Evolutionary conservation across 2,888 invertebrate genomes (phyloP), one percentile per base, ranked within the genome.

Genomic region (Ctenicera cuprea): DNA sequence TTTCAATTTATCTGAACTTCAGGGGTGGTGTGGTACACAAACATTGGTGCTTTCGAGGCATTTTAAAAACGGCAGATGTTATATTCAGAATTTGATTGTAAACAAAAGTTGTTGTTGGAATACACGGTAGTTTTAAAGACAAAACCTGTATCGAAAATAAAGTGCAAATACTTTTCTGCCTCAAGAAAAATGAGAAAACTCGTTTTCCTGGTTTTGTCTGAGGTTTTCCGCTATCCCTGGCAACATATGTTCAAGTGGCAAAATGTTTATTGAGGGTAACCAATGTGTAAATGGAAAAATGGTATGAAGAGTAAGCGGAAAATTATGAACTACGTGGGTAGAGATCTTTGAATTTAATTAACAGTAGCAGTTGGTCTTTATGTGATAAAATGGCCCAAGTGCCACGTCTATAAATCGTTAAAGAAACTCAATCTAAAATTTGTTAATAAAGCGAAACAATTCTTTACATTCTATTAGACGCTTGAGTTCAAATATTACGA

Each of bases 1-100:
- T 59, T 59, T 59, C 59, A 38, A 59, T 38, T 37, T 59, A 59
- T 37, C 18, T 59, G 38, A 37, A 38, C 16, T 59, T 38, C 30
- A 30, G 20, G 33, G 33, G 33, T 9, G 18, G 30, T 57, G 33
- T 33, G 57, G 20, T 18, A 37, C 38, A 59, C 59, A 59, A 59
- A 59, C 59, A 59, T 9, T 14, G 12, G 38, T 59, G 37, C 9
- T 38, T 20, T 33, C 38, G 0, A 22, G 38, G 18, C 18, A 20
- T 38, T 59, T 38, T 59, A 33, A 54, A 59, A 59, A 38, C 41
- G 41, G 38, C 59, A 38, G 59, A 14, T 59, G 59, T 59, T 59
- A 38, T 59, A 12, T 59, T 38, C 38, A 59, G 18, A 20, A 59
- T 59, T 33, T 59, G 54, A 54, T 54, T 54, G 59, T 38, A 59